These are phyloP conservation scores for Oostethus manadensis DNA, from an alignment of 2,113 vertebrate genomes.

Conservation along the genomic window DNA sequence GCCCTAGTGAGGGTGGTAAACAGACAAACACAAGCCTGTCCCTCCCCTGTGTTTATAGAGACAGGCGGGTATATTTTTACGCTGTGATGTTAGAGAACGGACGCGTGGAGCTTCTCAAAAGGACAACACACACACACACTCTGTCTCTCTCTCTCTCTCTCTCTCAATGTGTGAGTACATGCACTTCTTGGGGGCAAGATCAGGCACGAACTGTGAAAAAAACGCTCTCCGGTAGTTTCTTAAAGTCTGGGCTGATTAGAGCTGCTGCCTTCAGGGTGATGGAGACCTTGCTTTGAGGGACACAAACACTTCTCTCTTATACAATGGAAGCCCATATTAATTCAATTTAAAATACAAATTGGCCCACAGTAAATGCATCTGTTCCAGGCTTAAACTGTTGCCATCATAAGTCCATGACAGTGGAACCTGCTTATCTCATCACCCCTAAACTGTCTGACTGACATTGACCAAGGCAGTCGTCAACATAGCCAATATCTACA, in stretches of 20 bases:
- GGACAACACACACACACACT: slow-evolving; percentile 5
- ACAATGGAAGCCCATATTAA: not conserved
- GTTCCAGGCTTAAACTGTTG: no score
- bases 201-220: slow-evolving; percentile 50
- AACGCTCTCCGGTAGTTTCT: slow-evolving; percentile 20
- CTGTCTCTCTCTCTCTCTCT: slow-evolving; percentile 8
- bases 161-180: not conserved
- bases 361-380: no score
- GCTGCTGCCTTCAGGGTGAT: slow-evolving; percentile 18
- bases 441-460: no score
- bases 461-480: no score
- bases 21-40: slow-evolving; percentile 9
- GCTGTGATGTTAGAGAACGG: slow-evolving; percentile 6
- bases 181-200: slow-evolving; percentile 51
- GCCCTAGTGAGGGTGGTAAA: slow-evolving; percentile 14
- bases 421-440: no score
- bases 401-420: no score
- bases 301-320: slow-evolving; percentile 2
- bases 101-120: slow-evolving; percentile 3
- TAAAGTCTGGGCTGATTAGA: slow-evolving; percentile 23
- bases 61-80: slow-evolving; percentile 16
- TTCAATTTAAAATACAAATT: no score
- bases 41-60: slow-evolving; percentile 7
- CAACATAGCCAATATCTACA: no score
- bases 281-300: not conserved